Evolutionary conservation across 2,888 invertebrate species (phyloP).

Genomic region (Chaetoderma sp.): DNA sequence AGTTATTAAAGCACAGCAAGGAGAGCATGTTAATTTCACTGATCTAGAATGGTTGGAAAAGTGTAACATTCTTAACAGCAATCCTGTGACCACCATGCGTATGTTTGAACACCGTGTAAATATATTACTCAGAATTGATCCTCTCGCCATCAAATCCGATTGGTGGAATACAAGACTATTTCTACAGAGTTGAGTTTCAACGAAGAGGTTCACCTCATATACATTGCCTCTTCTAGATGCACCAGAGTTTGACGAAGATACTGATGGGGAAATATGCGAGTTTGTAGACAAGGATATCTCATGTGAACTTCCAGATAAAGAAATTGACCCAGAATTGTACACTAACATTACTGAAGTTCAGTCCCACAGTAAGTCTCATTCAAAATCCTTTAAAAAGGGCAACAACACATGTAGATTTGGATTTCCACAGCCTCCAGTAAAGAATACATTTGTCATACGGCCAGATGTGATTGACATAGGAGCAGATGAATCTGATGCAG

Average conservation of each 20-base stretch:
- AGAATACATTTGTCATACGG: conserved; percentile 21
- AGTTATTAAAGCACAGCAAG: conserved; percentile 12
- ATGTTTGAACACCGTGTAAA: conserved; percentile 35
- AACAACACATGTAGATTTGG: conserved; percentile 28
- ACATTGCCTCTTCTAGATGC: no score
- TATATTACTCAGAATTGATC: conserved; percentile 24
- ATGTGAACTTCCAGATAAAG: conserved; percentile 26
- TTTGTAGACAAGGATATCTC: conserved; percentile 32
- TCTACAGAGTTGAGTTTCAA: conserved; percentile 24
- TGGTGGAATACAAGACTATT: conserved; percentile 27
- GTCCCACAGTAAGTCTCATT: conserved; percentile 34
- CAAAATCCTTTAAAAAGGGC: conserved; percentile 32
- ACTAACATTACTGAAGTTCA: conserved; percentile 31
- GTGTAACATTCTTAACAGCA: conserved; percentile 24
- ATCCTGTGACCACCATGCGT: conserved; percentile 33
- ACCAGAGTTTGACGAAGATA: conserved; percentile 12
- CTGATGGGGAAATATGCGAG: conserved; percentile 20
- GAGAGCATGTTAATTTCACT: conserved; percentile 16
- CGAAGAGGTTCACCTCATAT: conserved; percentile 24
- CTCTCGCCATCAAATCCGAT: conserved; percentile 24
- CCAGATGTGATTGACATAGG: background rate
- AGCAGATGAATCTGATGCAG: background rate
- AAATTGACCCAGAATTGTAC: conserved; percentile 25
- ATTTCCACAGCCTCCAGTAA: conserved; percentile 31
- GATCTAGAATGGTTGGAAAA: conserved; percentile 31